Evolutionary conservation across 2,113 vertebrate species (phyloP), one percentile per base, ranked within the genome.

Genomic region (Narcine bancroftii): DNA sequence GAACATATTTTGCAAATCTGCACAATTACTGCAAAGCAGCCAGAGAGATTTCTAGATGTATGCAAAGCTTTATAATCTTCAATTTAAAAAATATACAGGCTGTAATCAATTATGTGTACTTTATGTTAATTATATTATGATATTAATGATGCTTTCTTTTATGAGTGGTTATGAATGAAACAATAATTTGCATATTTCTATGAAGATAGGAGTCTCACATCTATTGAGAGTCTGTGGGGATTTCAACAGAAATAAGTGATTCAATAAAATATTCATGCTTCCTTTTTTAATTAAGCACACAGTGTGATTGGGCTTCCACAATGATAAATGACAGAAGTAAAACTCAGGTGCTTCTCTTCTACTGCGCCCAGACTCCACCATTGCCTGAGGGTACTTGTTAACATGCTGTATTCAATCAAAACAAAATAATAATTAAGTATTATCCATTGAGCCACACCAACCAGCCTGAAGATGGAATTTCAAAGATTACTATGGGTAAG

Each of bases 201-300:
- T 87, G 81, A 87, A 60, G 81, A 63, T 60, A 17, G 53, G 53
- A n/a, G n/a, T 87, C 81, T 87, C 60, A 36, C 50, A 87, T n/a
- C 50, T 60, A 85, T n/a, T 87, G 53, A 56, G 36, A 29, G 81
- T 87, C 81, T 60, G n/a, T 87, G 81, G 81, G 81, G 81, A 87
- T 87, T 87, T 36, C 81, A 36, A 60, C 15, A 87, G 50, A 87
- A 87, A 87, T 87, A 60, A 87, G 36, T 87, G 81, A 87, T 87
- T 87, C 60, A 60, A 87, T 87, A 87, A 87, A 87, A 87, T 42
- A 87, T 87, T 63, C 81, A 87, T 87, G 81, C 53, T 87, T 87
- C 53, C 50, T 60, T 87, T 87, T 87, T 87, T 87, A 87, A 87
- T 87, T 87, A 87, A 87, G 53, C 53, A 21, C 50, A 87, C 29